phyloP scores from a whole-genome alignment of 2,888 invertebrate genomes.

The Pardosa pseudoannulata region DNA sequence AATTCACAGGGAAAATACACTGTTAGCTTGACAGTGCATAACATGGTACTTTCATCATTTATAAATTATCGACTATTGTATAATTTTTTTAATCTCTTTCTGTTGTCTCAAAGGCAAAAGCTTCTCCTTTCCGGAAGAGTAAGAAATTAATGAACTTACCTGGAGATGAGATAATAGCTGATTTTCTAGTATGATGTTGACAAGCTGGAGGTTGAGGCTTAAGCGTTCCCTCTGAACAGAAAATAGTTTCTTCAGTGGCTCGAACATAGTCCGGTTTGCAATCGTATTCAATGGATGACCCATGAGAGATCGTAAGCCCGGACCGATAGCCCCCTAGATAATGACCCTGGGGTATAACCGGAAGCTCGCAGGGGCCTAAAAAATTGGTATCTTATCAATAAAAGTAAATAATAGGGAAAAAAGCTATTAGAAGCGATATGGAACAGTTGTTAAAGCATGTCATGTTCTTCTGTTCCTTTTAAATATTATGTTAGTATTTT shows the following conservation, averaged over 20 bases:
- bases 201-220: conserved; percentile 81
- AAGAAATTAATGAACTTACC: conserved; percentile 26
- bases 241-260: conserved; percentile 80
- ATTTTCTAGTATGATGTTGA: conserved; percentile 74
- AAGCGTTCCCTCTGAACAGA: conserved; percentile 83
- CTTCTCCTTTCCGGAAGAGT: too few species aligned
- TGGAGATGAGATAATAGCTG: conserved; percentile 31
- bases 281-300: conserved; percentile 84
- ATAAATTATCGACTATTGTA: too few species aligned
- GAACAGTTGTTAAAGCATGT: too few species aligned
- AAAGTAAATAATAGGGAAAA: too few species aligned
- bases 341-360: conserved; percentile 83
- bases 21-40: too few species aligned
- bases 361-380: conserved; percentile 84
- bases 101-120: too few species aligned
- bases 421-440: too few species aligned
- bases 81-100: too few species aligned
- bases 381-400: background rate
- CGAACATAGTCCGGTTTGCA: conserved; percentile 78
- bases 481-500: too few species aligned
- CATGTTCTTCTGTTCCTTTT: too few species aligned
- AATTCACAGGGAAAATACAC: too few species aligned
- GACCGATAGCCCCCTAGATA: conserved; percentile 87
- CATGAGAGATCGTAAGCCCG: conserved; percentile 88
- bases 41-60: too few species aligned